Conservation (phyloP, 2,797 vertebrate genomes). For the Notolabrus celidotus region DNA sequence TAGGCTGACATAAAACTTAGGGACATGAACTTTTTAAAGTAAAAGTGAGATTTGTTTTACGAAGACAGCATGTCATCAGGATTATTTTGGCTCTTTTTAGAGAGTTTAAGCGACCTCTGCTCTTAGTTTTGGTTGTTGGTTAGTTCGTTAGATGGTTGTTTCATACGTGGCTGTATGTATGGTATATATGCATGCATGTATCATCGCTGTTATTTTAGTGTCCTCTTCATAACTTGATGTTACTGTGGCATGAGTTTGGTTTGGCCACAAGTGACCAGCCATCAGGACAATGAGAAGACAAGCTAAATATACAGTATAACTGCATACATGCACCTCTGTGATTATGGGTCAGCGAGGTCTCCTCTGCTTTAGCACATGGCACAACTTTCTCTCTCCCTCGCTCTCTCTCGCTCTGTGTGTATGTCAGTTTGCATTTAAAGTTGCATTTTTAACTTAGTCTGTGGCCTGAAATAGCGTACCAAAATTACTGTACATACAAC, state of each 20-base stretch:
- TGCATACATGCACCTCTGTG: slow-evolving; percentile 64
- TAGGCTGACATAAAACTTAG: neutral
- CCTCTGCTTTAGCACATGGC: slow-evolving; percentile 34
- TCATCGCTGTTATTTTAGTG: neutral
- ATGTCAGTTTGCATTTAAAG: slow-evolving; percentile 49
- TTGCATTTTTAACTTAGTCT: slow-evolving; percentile 26
- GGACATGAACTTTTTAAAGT: neutral
- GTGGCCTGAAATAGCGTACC: slow-evolving; percentile 45
- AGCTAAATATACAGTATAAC: slow-evolving; percentile 73
- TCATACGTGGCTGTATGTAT: neutral
- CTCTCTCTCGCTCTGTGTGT: slow-evolving; percentile 11
- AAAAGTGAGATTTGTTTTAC: neutral
- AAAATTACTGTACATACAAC: slow-evolving; percentile 28
- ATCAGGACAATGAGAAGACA: slow-evolving; percentile 55
- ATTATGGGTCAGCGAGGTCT: slow-evolving; percentile 68
- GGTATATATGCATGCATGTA: neutral
- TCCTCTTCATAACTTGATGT: slow-evolving; percentile 9
- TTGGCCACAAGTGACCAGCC: slow-evolving; percentile 36
- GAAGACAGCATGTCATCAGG: neutral
- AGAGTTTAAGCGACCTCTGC: too few species aligned
- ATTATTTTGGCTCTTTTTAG: too few species aligned
- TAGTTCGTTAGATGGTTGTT: neutral
- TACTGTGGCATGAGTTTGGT: slow-evolving; percentile 13
- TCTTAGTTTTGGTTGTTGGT: neutral
- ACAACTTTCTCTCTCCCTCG: slow-evolving; percentile 6